These are phyloP conservation scores for Drosophila willistoni DNA, from an alignment of 1,140 invertebrate species.

Conservation along the genomic window DNA sequence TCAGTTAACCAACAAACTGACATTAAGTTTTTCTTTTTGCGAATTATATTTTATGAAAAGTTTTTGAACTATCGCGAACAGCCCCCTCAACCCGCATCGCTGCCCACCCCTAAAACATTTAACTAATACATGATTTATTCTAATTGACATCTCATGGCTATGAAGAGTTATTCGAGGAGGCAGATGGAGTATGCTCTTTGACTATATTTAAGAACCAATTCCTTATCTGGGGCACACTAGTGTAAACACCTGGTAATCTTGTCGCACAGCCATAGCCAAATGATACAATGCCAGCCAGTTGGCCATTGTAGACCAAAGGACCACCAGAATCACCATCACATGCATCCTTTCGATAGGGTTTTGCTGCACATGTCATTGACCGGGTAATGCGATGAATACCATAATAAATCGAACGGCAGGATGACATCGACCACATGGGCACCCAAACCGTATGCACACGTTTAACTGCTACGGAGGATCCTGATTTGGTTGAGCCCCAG, in stretches of 20 bases:
- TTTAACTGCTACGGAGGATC: slow-evolving; percentile 33
- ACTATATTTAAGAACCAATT: slow-evolving; percentile 47
- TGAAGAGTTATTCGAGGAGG: not conserved
- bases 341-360: slow-evolving; percentile 46
- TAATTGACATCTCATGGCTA: not conserved
- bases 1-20: too few relatives aligned
- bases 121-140: not conserved
- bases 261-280: slow-evolving; percentile 55
- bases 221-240: slow-evolving; percentile 55
- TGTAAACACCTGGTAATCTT: slow-evolving; percentile 57
- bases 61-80: too few relatives aligned
- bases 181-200: slow-evolving; percentile 23
- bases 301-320: slow-evolving; percentile 50
- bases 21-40: too few relatives aligned
- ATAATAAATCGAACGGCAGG: slow-evolving; percentile 38
- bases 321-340: slow-evolving; percentile 67
- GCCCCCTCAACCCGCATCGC: too few relatives aligned
- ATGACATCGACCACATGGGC: slow-evolving; percentile 52
- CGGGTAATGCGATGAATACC: slow-evolving; percentile 47
- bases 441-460: slow-evolving; percentile 53
- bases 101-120: not conserved
- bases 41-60: too few relatives aligned
- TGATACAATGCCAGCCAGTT: slow-evolving; percentile 60
- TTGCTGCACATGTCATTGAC: slow-evolving; percentile 55
- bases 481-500: slow-evolving; percentile 37